A percentile compares a stretch with the other conserved stretches of the same genome.
Conservation (phyloP, 2,888 invertebrate species). For the Candidula unifasciata region DNA sequence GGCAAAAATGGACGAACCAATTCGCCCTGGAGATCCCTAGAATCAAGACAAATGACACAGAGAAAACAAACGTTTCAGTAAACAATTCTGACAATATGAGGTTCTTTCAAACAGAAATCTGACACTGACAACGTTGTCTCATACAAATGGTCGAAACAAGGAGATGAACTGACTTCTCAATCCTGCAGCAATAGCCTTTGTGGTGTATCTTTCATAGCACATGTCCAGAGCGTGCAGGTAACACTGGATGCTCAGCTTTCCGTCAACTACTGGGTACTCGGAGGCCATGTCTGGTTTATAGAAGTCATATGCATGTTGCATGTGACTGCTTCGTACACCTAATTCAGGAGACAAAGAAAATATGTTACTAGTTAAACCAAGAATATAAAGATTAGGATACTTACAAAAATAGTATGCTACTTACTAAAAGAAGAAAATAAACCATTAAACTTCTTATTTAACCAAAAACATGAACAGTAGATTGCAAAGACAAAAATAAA, state of each 20-base stretch:
- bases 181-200: conserved; percentile 65
- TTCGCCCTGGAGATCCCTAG: no score
- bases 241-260: conserved; percentile 94
- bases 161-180: conserved; percentile 57
- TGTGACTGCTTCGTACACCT: conserved; percentile 90
- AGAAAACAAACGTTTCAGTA: no score
- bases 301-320: conserved; percentile 97
- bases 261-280: conserved; percentile 97
- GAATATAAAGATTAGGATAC: background rate
- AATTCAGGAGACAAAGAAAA: no score
- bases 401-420: no score
- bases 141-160: background rate
- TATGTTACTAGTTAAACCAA: background rate
- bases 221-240: conserved; percentile 94
- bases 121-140: background rate
- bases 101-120: no score
- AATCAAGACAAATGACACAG: no score
- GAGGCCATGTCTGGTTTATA: conserved; percentile 96
- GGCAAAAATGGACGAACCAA: no score
- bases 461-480: no score
- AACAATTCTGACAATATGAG: no score
- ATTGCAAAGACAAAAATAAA: no score
- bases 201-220: conserved; percentile 90
- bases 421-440: no score
- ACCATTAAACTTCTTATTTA: no score